Conservation (phyloP, 1,140 invertebrate genomes). For the Sycophaga agraensis region DNA sequence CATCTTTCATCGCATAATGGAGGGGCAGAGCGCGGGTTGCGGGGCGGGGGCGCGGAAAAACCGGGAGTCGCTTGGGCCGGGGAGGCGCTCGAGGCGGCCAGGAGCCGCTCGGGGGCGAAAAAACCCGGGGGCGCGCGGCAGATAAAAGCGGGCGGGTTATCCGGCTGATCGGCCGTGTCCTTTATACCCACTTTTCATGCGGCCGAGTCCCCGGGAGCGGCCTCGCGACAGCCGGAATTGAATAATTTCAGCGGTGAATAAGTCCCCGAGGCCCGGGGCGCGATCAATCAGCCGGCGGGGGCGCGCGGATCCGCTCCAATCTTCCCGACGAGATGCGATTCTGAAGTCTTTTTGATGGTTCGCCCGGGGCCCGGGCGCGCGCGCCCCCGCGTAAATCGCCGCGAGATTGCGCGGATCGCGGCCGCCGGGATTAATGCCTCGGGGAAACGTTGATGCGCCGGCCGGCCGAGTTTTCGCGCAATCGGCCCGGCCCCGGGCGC, state of each 20-base stretch:
- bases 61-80: no score
- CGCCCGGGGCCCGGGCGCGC: not conserved
- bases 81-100: no score
- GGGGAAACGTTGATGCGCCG: conserved; percentile 6
- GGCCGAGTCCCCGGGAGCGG: not conserved
- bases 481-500: no score
- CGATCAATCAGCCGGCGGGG: not conserved
- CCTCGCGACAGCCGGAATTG: conserved; percentile 6
- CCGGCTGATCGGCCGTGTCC: not conserved
- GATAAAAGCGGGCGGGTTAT: not conserved
- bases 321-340: not conserved
- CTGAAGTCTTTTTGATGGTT: not conserved
- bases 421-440: not conserved
- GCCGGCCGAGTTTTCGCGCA: no score
- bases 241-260: conserved; percentile 19
- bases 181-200: conserved; percentile 21
- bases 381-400: not conserved
- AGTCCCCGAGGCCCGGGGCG: not conserved
- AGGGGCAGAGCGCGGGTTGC: not conserved
- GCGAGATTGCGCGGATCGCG: not conserved
- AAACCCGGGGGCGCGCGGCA: not conserved
- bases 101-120: no score
- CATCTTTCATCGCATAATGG: not conserved
- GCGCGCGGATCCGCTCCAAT: not conserved
- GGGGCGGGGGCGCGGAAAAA: not conserved